Evolutionary conservation across 1,140 invertebrate species (phyloP).

Genomic region (Euwallacea similis): DNA sequence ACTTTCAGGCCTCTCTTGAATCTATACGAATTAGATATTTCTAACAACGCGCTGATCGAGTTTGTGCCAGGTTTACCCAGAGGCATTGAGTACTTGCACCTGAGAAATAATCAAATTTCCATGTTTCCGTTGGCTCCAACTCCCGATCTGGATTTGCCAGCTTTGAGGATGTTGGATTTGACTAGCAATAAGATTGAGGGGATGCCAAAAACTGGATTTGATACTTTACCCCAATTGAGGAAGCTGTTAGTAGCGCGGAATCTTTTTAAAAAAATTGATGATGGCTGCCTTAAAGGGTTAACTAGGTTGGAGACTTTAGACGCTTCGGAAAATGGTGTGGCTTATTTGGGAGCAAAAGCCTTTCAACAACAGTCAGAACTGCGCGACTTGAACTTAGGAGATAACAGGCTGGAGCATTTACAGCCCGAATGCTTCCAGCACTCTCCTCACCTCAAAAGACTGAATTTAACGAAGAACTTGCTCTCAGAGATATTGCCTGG

Average conservation of each 20-base stretch:
- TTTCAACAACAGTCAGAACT: constrained; percentile 66
- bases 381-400: constrained; percentile 70
- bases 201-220: constrained; percentile 66
- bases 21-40: constrained; percentile 77
- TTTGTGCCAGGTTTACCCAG: constrained; percentile 73
- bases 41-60: constrained; percentile 71
- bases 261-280: constrained; percentile 68
- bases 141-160: constrained; percentile 66
- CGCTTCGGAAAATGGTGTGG: constrained; percentile 73
- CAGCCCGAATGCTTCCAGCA: constrained; percentile 69
- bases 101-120: constrained; percentile 73
- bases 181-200: constrained; percentile 75
- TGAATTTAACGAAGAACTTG: constrained; percentile 79
- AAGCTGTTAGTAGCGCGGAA: constrained; percentile 79
- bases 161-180: constrained; percentile 72
- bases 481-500: constrained; percentile 67
- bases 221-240: constrained; percentile 68
- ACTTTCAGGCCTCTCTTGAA: constrained; percentile 73
- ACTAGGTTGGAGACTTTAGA: constrained; percentile 74
- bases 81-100: constrained; percentile 75
- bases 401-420: constrained; percentile 74
- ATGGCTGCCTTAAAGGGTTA: constrained; percentile 70
- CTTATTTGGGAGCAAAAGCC: constrained; percentile 66
- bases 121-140: constrained; percentile 68
- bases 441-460: constrained; percentile 62